Base-by-base conservation (phyloP, 2,888 invertebrate species). In the Nomada goodeniana region DNA sequence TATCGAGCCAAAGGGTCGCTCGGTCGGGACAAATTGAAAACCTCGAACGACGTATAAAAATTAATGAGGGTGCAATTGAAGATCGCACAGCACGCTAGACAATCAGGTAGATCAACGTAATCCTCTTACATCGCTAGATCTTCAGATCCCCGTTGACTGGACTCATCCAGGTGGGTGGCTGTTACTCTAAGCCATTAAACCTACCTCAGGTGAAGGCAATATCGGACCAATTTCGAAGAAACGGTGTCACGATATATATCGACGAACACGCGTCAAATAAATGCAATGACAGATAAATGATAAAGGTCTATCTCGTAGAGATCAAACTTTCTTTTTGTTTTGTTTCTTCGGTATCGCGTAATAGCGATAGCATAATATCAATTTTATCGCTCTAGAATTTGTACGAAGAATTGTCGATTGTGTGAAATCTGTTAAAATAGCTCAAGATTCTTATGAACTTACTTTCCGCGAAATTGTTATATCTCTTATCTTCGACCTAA, bases 191-290 rank as follows among this genome's bases (percentile, higher is more conserved):
- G 88, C 86, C 81, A 80, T 86, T 88, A 89, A 88, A 89, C 84
- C 87, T 77, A 84, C 87, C 85, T 82, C 79, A 72, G 80, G 65
- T 77, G 88, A 80, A 81, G 79, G 79, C 89, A 86, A 88, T 88
- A 87, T 84, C 87, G 77, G 81, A 81, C 82, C 89, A 88, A 88
- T 89, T 88, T 81, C 84, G 78, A 86, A 83, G 82, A 88, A 89
- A 88, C 83, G 69, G 75, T 75, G 64, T 65, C 79, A 68, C 71
- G 52, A 70, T 68, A 64, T 70, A 50, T 29, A 70, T 55, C 20
- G 65, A 29, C 52, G 67, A 71, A 74, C 71, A 42, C n/a, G 44
- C 50, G 50, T 18, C 70, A 57, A 55, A 3, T 36, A 42, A 47
- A 68, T 47, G 26, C 52, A 18, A 11, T 52, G 36, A n/a, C 44